phyloP scores from a whole-genome alignment of 92 coral and sea anemone species.

The Virgularia gustaviana region DNA sequence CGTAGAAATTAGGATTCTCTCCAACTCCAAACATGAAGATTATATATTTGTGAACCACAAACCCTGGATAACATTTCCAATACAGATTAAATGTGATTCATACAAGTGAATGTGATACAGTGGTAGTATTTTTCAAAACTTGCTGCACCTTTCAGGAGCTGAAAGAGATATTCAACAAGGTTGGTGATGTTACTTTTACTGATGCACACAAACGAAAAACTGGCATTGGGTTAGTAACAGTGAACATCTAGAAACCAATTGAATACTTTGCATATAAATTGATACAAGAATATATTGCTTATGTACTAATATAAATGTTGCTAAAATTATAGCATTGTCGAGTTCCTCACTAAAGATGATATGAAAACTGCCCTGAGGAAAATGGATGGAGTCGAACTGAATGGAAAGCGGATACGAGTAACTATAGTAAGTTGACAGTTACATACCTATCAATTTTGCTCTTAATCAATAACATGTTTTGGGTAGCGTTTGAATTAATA shows the following conservation, averaged over 20 bases:
- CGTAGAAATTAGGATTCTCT: too few species aligned
- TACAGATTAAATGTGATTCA: too few species aligned
- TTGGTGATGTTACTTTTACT: constrained; percentile 94
- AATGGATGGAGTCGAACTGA: constrained; percentile 82
- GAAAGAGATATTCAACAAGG: constrained; percentile 88
- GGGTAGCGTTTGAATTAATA: neutral
- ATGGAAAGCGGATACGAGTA: constrained; percentile 79
- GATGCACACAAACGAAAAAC: constrained; percentile 96
- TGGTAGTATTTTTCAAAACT: neutral
- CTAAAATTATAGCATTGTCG: constrained; percentile 69
- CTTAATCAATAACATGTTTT: neutral
- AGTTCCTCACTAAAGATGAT: constrained; percentile 89
- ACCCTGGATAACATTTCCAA: too few species aligned
- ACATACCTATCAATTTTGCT: neutral
- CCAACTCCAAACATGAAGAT: too few species aligned
- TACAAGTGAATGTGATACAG: neutral
- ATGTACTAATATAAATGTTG: neutral
- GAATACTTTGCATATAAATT: neutral
- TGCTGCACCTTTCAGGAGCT: constrained; percentile 64
- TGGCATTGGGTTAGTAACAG: constrained; percentile 94
- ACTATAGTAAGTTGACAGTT: constrained; percentile 64
- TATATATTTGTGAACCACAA: too few species aligned
- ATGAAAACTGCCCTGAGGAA: constrained; percentile 92
- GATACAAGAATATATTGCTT: neutral
- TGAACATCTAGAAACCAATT: too few species aligned